Evolutionary conservation across 2,888 invertebrate genomes (phyloP), one percentile per base, ranked within the genome.

Genomic region (Colletes collaris): DNA sequence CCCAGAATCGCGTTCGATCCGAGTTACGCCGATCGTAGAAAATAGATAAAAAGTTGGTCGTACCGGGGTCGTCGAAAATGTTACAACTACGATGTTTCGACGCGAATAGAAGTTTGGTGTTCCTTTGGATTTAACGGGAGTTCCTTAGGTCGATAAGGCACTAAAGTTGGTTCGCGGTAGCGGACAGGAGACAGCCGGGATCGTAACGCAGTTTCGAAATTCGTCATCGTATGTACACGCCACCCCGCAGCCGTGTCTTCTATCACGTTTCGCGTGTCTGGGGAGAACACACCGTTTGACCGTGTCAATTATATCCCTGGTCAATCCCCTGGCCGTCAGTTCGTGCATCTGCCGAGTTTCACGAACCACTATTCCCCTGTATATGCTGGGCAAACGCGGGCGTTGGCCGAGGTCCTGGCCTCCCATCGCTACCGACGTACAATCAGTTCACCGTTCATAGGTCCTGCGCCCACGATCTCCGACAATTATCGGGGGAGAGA

Each of bases 221-320:
- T 78, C 77, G 70, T 74, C 80, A 79, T 82, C 76, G 69, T 56
- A 80, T 76, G 76, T 76, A 67, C 73, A 19, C 8, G 3, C 16
- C 16, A 16, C 16, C 27, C 8, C 60, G 46, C 16, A 44, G 27
- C 27, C 27, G 75, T 60, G 81, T 81, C 84, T 84, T 86, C 84
- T 75, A 79, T 86, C 84, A 73, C 81, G 69, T 84, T 81, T 81
- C 80, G 79, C 79, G 86, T 79, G 84, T 86, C 86, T 76, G 50
- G 86, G 73, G 86, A 84, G 86, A 86, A 81, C 83, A 78, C 78
- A 79, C 76, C 81, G 81, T 86, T 83, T 86, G 86, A 86, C 85
- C 86, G 71, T 83, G 86, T 86, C 86, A 86, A 85, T 86, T 86
- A 86, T 83, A 83, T 77, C 76, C 72, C 83, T 59, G 85, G 83